Base-by-base conservation (phyloP, 2,113 vertebrate species). In the Hippocampus abdominalis region DNA sequence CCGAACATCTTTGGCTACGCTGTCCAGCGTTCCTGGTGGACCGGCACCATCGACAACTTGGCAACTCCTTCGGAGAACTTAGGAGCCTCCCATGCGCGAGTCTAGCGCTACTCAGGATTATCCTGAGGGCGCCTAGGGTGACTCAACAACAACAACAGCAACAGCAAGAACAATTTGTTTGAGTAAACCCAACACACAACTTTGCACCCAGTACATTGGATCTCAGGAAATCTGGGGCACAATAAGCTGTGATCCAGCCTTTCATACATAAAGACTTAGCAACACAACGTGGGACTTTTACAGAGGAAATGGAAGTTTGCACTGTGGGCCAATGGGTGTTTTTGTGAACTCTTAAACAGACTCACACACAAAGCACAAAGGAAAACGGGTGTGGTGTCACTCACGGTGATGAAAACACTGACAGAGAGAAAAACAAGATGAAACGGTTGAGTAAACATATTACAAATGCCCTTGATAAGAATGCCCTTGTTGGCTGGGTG, bases 401-500 rank as follows among this genome's bases (percentile, higher is more conserved):
- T 44, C 40, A 27, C 13, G 16, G 62, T 64, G 62, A n/a, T 64
- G 62, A 64, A 64, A 64, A 64, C 40, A 64, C 40, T 25, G 62
- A 25, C n/a, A n/a, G 40, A 64, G 40, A 64, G 62, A 64, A 64
- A 62, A 64, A 64, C 62, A 64, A 64, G 62, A 64, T 64, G 62
- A 64, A 64, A 64, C 13, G 23, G 40, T 44, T 46, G 62, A 44
- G 62, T 64, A 64, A 64, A 64, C 62, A 64, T 40, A 23, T 21
- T 59, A 49, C 3, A 16, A 66, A 66, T 32, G 25, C n/a, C 51
- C 23, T 48, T 32, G 16, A 51, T 49, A 64, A 64, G 62, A 64
- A 64, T 46, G 62, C 25, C 39, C 62, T 46, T 46, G 40, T 64
- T 64, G 40, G 62, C 18, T 44, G 61, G 5, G 42, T 44, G 23